Evolutionary conservation across 2,797 vertebrate species (phyloP), one percentile per base, ranked within the genome.

Genomic region (Crenichthys baileyi): DNA sequence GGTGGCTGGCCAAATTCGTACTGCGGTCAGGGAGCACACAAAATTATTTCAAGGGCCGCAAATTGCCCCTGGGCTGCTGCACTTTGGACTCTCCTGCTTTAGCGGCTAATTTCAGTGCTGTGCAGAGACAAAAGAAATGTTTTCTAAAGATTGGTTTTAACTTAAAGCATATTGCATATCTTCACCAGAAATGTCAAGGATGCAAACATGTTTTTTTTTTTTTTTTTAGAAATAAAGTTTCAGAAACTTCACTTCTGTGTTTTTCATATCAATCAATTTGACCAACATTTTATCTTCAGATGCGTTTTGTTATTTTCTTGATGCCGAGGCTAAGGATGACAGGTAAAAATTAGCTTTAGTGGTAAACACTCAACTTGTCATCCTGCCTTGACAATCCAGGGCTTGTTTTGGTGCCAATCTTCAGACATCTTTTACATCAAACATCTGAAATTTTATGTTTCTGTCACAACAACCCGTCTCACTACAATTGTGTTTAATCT

Each of bases 391-490:
- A 55, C 53, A 76, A 75, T 50, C 67, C 75, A 67, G 77, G 48
- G 44, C 79, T 85, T 29, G 50, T 78, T 78, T 83, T 78, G 63
- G 83, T 82, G 85, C 76, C 83, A 88, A 88, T 83, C 86, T 89
- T 85, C 83, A 90, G 84, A 82, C 74, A 77, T 79, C 78, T 85
- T 84, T 85, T 56, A 83, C 73, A 79, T 87, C 81, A 87, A 89
- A 90, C 80, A 83, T 83, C 70, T 77, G 72, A 73, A 55, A 80
- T 65, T 79, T 79, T 85, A 85, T 75, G 79, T 70, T 76, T 77
- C 81, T 88, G 84, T 89, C 83, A 85, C 77, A 83, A 83, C 81
- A 85, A 79, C 72, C 79, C 70, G 56, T 86, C 82, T 76, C 65
- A 75, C 75, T 56, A 79, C 79, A 83, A 72, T 85, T 86, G 39